These are phyloP conservation scores for Drosophila multiciliata DNA, from an alignment of 2,888 invertebrate genomes.

Conservation along the genomic window DNA sequence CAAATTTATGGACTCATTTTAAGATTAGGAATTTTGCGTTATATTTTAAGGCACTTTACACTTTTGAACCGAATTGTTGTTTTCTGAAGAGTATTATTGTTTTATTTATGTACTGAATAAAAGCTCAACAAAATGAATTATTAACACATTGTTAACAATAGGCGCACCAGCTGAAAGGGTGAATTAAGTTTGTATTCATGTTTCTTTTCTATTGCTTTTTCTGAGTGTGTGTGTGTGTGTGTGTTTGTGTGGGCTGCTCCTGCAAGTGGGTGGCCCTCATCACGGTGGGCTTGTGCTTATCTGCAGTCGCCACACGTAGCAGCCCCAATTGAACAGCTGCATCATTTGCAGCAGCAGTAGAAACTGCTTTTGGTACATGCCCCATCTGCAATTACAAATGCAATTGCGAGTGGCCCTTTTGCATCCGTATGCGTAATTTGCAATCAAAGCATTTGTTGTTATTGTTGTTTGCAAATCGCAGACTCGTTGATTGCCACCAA, in stretches of 20 bases:
- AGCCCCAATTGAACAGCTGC: slow-evolving; percentile 29
- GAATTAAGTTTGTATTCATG: not conserved
- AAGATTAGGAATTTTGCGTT: accelerated
- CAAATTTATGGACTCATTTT: not conserved
- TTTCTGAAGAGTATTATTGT: not conserved
- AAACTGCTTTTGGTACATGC: slow-evolving; percentile 1
- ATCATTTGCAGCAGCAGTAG: slow-evolving; percentile 35
- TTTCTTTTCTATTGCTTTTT: not conserved
- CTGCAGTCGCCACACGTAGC: slow-evolving; percentile 71
- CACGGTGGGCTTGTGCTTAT: slow-evolving; percentile 52
- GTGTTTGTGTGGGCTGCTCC: slow-evolving; percentile 4
- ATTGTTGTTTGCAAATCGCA: slow-evolving; percentile 63
- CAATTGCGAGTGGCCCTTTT: slow-evolving; percentile 4
- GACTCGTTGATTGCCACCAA: slow-evolving; percentile 53
- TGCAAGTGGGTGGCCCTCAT: slow-evolving; percentile 26
- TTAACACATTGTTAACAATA: not conserved
- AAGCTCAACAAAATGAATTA: not conserved
- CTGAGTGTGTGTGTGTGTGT: no score
- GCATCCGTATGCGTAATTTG: slow-evolving; percentile 59
- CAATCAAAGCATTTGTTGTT: slow-evolving; percentile 76
- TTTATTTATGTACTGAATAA: not conserved
- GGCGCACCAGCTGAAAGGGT: not conserved
- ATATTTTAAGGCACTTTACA: not conserved
- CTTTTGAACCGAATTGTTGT: no score
- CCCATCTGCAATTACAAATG: slow-evolving; percentile 10